Evolutionary conservation across 1,140 invertebrate species (phyloP).

Genomic region (Zaprionus taronus): DNA sequence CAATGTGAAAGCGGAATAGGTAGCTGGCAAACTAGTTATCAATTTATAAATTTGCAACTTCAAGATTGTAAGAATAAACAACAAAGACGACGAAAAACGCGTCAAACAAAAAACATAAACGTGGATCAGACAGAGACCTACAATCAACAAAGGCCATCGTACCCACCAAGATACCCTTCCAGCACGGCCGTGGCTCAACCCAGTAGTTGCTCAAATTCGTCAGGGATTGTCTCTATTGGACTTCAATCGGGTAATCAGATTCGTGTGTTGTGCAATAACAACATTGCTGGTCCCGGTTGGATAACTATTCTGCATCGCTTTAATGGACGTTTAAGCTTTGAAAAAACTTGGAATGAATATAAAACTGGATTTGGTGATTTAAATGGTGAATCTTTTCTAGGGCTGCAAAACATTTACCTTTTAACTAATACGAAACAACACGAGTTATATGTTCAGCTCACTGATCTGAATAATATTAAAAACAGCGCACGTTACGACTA

Average conservation of each 20-base stretch:
- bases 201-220: no score
- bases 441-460: not conserved
- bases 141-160: not conserved
- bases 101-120: no score
- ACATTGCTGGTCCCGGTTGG: not conserved
- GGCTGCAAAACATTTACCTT: constrained; percentile 6
- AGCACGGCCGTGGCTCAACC: no score
- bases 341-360: not conserved
- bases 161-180: not conserved
- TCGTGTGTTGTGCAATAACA: not conserved
- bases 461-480: fast-evolving
- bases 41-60: no score
- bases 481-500: not conserved
- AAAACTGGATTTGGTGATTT: constrained; percentile 6
- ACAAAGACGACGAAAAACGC: no score
- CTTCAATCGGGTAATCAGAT: not conserved
- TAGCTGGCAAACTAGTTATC: no score
- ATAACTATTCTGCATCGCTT: not conserved
- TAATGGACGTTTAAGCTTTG: not conserved
- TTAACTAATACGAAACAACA: not conserved
- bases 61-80: no score
- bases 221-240: not conserved
- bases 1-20: no score
- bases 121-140: no score
- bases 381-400: constrained; percentile 5